Conservation (phyloP, 2,797 vertebrate genomes). For the Philypnodon macrostomus region DNA sequence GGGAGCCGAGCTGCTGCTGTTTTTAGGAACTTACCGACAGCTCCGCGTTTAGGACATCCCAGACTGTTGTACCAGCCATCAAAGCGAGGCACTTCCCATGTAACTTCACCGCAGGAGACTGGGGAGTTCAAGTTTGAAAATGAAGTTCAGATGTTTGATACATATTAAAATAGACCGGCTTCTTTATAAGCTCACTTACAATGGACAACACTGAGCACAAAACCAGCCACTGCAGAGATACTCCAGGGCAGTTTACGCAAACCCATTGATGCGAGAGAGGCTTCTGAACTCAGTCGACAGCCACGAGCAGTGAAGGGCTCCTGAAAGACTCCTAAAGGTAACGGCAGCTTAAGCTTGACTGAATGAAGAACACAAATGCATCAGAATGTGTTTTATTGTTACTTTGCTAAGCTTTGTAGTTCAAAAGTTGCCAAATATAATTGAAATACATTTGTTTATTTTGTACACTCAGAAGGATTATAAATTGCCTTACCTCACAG, state of each 20-base stretch:
- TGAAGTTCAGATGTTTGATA: background rate
- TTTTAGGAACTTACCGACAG: constrained; percentile 74
- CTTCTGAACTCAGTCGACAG: constrained; percentile 39
- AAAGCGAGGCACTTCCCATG: constrained; percentile 89
- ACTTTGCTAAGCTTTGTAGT: background rate
- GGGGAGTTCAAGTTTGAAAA: constrained; percentile 1
- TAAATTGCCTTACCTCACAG: constrained; percentile 49
- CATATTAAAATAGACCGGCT: background rate
- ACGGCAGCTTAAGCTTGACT: background rate
- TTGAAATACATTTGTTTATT: background rate
- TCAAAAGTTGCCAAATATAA: background rate
- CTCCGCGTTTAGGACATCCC: constrained; percentile 77
- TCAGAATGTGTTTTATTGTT: background rate
- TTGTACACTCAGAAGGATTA: background rate
- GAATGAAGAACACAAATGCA: background rate
- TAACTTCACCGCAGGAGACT: constrained; percentile 68
- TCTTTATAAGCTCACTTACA: constrained; percentile 54
- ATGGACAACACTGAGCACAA: constrained; percentile 41
- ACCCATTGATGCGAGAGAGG: constrained; percentile 73
- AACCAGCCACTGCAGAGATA: constrained; percentile 36
- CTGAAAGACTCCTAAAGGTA: constrained; percentile 34
- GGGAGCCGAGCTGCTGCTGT: background rate
- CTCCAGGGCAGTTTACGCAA: constrained; percentile 65
- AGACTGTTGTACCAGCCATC: constrained; percentile 98
- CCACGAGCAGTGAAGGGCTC: constrained; percentile 40